These are phyloP conservation scores for Podocnemis expansa DNA, from an alignment of 2,113 vertebrate genomes.

Conservation along the genomic window DNA sequence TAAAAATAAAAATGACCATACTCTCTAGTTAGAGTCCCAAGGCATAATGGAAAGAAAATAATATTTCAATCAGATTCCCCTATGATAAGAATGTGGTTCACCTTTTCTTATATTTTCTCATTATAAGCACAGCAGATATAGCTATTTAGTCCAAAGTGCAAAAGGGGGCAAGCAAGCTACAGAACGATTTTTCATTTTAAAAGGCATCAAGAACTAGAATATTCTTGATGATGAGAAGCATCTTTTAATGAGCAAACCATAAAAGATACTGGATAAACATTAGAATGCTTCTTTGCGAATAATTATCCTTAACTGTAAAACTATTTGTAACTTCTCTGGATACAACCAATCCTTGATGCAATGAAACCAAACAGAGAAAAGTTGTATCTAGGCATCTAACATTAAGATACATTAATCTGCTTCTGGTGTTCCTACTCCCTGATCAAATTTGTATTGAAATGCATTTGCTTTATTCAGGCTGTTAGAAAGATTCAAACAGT, in stretches of 20 bases:
- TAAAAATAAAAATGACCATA: not conserved
- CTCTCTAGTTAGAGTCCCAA: not conserved
- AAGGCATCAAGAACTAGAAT: not conserved
- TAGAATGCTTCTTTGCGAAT: too few species aligned
- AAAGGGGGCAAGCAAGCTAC: not conserved
- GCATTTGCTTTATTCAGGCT: not conserved
- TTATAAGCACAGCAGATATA: not conserved
- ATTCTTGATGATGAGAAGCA: not conserved
- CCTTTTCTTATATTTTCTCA: not conserved
- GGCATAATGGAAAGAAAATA: not conserved
- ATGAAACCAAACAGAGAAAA: not conserved
- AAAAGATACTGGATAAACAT: not conserved
- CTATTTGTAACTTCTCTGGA: not conserved
- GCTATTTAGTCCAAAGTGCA: not conserved
- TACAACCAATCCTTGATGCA: not conserved
- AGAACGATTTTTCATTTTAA: too few species aligned
- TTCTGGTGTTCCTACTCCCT: not conserved
- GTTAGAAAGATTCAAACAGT: not conserved
- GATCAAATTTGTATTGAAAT: not conserved
- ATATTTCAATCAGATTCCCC: not conserved
- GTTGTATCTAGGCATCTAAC: not conserved
- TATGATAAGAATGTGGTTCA: not conserved
- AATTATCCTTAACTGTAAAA: too few species aligned
- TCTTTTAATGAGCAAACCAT: not conserved
- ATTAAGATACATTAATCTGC: not conserved